Evolutionary conservation across 2,888 invertebrate species (phyloP), one percentile per base, ranked within the genome.

Genomic region (Hirtodrosophila alboralis): DNA sequence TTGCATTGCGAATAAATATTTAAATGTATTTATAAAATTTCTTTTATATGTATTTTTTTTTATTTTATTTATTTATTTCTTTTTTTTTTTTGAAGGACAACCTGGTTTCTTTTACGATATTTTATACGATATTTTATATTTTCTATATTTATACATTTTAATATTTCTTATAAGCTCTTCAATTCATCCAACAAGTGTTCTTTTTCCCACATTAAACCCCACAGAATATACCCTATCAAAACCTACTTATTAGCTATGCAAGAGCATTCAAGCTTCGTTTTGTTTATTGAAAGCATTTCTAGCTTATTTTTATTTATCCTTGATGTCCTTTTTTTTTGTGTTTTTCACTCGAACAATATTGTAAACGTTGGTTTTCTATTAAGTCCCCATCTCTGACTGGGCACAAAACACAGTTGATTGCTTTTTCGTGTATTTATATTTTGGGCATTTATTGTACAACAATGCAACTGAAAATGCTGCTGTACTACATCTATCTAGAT

Each of bases 361-460:
- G 66, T 70, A 66, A 70, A 70, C 57, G 71, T 61, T 56, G 63
- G 38, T 54, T 73, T 73, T 44, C 74, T 54, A 67, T 63, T 61
- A 49, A 53, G 38, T 21, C 45, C 23, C 26, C 34, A 34, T 43
- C 18, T 9, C 26, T 7, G 53, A 30, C 56, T 44, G 31, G 33
- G 26, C n/a, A 43, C 14, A 5, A 21, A 23, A 6, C 6, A 30
- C 38, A 63, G 62, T 75, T 78, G 78, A 78, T 78, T 78, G 79
- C 83, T 83, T 78, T 78, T 83, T 64, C 83, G 56, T 78, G 83
- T 77, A 78, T 79, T 83, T 83, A 79, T 83, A 75, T 73, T n/a
- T n/a, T n/a, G n/a, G 79, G 62, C 69, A 63, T n/a, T n/a, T 53
- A 45, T 33, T 56, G 52, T 48, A 52, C 56, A 68, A 68, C 69